These are phyloP conservation scores for Podarcis lilfordi DNA, from an alignment of 2,797 vertebrate species.

Conservation along the genomic window DNA sequence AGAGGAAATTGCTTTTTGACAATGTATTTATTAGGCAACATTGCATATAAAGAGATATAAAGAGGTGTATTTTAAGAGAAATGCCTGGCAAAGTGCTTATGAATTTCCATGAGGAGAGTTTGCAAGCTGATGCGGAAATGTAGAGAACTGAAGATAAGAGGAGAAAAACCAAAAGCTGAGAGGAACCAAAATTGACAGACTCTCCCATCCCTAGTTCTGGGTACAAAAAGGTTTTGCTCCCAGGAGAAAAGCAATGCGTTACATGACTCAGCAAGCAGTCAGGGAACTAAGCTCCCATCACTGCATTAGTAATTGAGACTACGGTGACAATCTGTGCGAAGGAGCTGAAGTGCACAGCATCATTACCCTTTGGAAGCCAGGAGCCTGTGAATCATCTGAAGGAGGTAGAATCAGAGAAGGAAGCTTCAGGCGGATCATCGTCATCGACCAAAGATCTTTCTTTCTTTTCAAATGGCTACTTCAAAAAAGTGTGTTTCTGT, in stretches of 20 bases:
- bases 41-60: too few relatives aligned
- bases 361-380: not conserved
- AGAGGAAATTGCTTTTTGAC: too few relatives aligned
- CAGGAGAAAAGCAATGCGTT: not conserved
- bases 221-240: not conserved
- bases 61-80: too few relatives aligned
- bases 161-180: too few relatives aligned
- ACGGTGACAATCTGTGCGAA: not conserved
- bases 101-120: too few relatives aligned
- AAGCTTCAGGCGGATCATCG: not conserved
- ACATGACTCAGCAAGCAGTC: constrained; percentile 64
- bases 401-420: not conserved
- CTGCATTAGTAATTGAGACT: constrained; percentile 39
- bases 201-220: too few relatives aligned
- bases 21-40: too few relatives aligned
- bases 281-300: constrained; percentile 54
- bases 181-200: too few relatives aligned
- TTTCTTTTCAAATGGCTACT: not conserved
- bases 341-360: not conserved
- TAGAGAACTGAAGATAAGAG: too few relatives aligned
- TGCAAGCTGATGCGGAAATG: too few relatives aligned
- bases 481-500: not conserved
- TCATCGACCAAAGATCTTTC: not conserved
- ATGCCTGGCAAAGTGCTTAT: too few relatives aligned
- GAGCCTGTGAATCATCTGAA: not conserved